These are phyloP conservation scores for Chymomyza costata DNA, from an alignment of 1,140 invertebrate genomes.

Conservation along the genomic window DNA sequence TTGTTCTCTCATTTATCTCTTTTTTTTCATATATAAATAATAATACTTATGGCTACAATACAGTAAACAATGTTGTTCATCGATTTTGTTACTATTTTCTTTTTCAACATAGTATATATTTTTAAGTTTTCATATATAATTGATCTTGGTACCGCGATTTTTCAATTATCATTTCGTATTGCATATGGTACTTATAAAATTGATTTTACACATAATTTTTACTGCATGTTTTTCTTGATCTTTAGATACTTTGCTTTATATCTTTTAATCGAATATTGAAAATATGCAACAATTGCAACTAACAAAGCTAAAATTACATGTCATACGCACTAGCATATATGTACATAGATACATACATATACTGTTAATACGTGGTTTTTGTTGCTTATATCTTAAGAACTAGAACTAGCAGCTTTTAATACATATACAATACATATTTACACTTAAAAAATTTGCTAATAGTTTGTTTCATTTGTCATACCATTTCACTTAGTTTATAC, in stretches of 20 bases:
- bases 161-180: slow-evolving; percentile 22
- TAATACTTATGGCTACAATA: slow-evolving; percentile 70
- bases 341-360: slow-evolving; percentile 37
- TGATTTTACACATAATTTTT: too few relatives aligned
- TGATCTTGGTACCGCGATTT: slow-evolving; percentile 28
- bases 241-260: slow-evolving; percentile 18
- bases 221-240: slow-evolving; percentile 9
- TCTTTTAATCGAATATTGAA: slow-evolving; percentile 34
- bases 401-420: slow-evolving; percentile 52
- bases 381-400: slow-evolving; percentile 44
- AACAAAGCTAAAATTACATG: slow-evolving; percentile 66
- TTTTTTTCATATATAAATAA: slow-evolving; percentile 68
- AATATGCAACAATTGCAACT: slow-evolving; percentile 71
- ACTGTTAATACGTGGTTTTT: slow-evolving; percentile 24
- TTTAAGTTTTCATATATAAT: slow-evolving; percentile 37
- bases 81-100: slow-evolving; percentile 16
- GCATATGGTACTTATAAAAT: too few relatives aligned
- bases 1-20: slow-evolving; percentile 51
- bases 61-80: slow-evolving; percentile 59
- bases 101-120: not conserved
- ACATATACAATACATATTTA: slow-evolving; percentile 60
- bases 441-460: slow-evolving; percentile 71
- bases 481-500: slow-evolving; percentile 1
- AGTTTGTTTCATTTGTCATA: slow-evolving; percentile 33
- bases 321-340: slow-evolving; percentile 37